Base-by-base conservation (phyloP, 2,797 vertebrate species). In the Tenualosa thibaudeaui region DNA sequence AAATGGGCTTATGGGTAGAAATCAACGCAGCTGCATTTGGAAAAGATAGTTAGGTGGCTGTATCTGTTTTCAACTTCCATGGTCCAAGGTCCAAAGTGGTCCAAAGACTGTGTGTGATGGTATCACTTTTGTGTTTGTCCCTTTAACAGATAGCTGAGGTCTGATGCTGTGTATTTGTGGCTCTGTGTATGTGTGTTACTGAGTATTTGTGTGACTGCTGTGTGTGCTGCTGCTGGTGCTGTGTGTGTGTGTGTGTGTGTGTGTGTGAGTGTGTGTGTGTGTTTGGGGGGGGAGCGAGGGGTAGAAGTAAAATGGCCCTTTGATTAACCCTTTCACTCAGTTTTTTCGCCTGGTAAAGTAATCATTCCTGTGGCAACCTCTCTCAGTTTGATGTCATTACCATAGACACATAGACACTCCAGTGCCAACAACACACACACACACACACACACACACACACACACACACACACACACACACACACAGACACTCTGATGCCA, bases 381-480 rank as follows among this genome's bases (percentile, higher is more conserved):
- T 2, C 37, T 78, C 40, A 78, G 71, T 43, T 22, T 78, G 31
- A 17, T 46, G 71, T 78, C 71, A 78, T 46, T 43, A 78, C 37
- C 58, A 60, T 0, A 93, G 90, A 92, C 88, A 71, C 65, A 62
- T 22, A 24, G 89, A 89, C 88, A 78, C 37, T 51, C 7, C 8
- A 7, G 19, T 15, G n/a, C 58, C n/a, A 8, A 24, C 89, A 91
- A 92, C 91, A 92, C 87, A 62, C 81, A 54, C n/a, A 19, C 58
- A 60, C 22, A n/a, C 90, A 91, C 91, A 93, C 91, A 92, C 88
- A 56, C 81, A 58, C 24, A 24, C 90, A n/a, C 90, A 89, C 88
- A 62, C 26, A 68, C 65, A 37, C 62, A 37, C 31, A 43, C 12
- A 46, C 5, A 15, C 31, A 60, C 0, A 93, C 90, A 92, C 88